Base-by-base conservation (phyloP, 2,113 vertebrate species). In the Nerophis lumbriciformis region DNA sequence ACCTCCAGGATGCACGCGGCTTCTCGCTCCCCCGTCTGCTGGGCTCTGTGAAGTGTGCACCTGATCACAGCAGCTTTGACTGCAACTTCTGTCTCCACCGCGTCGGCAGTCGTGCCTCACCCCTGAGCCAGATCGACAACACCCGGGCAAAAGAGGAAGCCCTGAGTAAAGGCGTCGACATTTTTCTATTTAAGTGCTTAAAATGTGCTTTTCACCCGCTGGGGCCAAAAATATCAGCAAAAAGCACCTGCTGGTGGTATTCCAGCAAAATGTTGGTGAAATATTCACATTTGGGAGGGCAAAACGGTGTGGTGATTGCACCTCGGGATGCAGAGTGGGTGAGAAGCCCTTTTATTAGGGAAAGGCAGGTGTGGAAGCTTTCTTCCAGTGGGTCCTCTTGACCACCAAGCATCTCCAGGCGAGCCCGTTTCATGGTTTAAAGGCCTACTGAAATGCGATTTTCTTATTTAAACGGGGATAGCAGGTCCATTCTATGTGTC, bases 1-100 rank as follows among this genome's bases (percentile, higher is more conserved):
- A 87, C 79, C 85, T 86, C 78, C 79, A 80, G 76, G 85, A 81
- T 75, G 85, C 83, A 72, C 69, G 63, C 73, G 55, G 80, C 79
- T 77, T 68, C 78, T 82, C 83, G 82, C 81, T 66, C 73, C 83
- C 83, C 87, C 85, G 84, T 88, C 87, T 87, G 85, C 79, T 73
- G 77, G 85, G 74, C 80, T 71, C 72, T 88, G 63, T 87, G 84
- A 87, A 87, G 85, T 86, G 66, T 87, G 84, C 78, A 56, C 66
- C 73, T 74, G 76, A 85, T 86, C 82, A 85, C 84, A 85, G 83
- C 71, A 54, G 82, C 81, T 83, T 82, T 82, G 83, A 87, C 85
- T 85, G 80, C 69, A 81, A 83, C 82, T 85, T 88, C 83, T 87
- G 85, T 87, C 82, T 85, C 67, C 59, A 70, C 63, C 78, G 81